Conservation (phyloP, 2,113 vertebrate genomes). For the Acrocephalus kingi region DNA sequence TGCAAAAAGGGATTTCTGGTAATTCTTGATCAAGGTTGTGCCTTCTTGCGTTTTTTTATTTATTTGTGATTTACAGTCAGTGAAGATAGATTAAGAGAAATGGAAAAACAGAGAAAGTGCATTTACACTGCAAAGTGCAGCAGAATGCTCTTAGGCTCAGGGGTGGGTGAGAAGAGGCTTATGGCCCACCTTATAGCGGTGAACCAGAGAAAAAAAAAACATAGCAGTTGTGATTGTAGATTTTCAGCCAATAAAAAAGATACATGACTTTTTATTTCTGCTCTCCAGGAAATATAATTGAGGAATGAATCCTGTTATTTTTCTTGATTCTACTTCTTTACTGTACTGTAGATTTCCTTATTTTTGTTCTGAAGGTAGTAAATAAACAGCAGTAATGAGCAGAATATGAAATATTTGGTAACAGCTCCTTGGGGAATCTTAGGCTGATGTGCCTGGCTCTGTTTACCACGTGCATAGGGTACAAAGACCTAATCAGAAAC, state of each 20-base stretch:
- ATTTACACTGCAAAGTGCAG: not conserved
- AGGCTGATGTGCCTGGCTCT: conserved; percentile 9
- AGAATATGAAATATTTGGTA: conserved; percentile 38
- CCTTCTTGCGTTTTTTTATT: not conserved
- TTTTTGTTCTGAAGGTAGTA: conserved; percentile 44
- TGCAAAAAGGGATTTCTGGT: not conserved
- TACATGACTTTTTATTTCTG: not conserved
- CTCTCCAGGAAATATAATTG: conserved; percentile 47
- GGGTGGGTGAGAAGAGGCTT: not conserved
- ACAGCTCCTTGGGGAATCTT: conserved; percentile 7
- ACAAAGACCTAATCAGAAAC: conserved; percentile 15
- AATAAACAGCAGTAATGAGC: conserved; percentile 54
- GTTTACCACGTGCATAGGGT: not conserved
- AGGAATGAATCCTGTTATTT: conserved; percentile 43
- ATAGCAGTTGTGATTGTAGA: not conserved
- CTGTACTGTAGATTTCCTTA: not conserved
- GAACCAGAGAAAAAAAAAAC: not conserved
- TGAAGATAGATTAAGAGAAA: not conserved
- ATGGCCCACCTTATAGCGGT: not conserved
- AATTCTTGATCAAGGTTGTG: not conserved
- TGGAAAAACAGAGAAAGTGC: not conserved
- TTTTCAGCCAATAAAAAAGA: conserved; percentile 33
- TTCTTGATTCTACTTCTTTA: conserved; percentile 2
- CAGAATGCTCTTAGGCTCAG: not conserved
- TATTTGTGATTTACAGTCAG: not conserved